phyloP scores from a whole-genome alignment of 2,888 invertebrate species.

The Eilema griseolum region DNA sequence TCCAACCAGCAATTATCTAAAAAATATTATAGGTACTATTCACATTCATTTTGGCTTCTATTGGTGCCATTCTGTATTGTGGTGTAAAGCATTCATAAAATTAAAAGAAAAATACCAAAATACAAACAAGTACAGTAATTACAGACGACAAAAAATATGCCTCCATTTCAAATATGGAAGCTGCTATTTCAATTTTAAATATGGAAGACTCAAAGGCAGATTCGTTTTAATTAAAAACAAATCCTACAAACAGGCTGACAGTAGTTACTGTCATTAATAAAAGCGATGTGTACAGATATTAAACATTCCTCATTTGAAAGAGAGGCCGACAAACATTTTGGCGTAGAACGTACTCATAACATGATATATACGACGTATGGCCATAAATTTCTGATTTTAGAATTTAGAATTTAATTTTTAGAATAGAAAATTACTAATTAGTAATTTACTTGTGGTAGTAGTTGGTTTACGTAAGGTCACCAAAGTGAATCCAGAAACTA shows the following conservation, averaged over 20 bases:
- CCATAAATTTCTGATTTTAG: background rate
- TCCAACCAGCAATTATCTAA: too few species aligned
- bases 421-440: too few species aligned
- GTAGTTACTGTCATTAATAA: constrained; percentile 50
- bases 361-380: background rate
- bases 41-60: too few species aligned
- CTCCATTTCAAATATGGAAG: background rate
- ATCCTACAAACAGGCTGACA: constrained; percentile 28
- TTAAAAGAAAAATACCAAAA: background rate
- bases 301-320: constrained; percentile 58
- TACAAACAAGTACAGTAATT: background rate
- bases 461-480: too few species aligned
- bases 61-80: too few species aligned
- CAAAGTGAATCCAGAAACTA: too few species aligned
- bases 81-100: too few species aligned
- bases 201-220: constrained; percentile 29
- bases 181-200: constrained; percentile 36
- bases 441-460: too few species aligned
- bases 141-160: background rate
- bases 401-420: too few species aligned
- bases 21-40: too few species aligned
- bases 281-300: constrained; percentile 60
- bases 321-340: constrained; percentile 36
- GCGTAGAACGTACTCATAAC: constrained; percentile 14
- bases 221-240: constrained; percentile 49